Evolutionary conservation across 2,797 vertebrate species (phyloP).

Genomic region (Miopithecus talapoin): DNA sequence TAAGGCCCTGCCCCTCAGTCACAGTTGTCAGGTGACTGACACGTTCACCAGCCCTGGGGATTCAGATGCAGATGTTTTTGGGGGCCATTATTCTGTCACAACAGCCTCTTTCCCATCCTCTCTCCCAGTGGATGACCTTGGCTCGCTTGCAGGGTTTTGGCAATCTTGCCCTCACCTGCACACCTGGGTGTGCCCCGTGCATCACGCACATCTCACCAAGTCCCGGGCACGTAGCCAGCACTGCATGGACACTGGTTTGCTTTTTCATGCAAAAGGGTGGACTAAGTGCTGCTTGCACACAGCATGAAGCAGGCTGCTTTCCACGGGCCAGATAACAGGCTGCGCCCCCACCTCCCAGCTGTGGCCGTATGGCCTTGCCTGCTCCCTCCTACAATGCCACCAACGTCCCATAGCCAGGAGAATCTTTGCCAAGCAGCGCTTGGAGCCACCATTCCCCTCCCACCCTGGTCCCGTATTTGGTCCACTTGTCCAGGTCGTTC

Average conservation of each 20-base stretch:
- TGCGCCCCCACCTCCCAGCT: too few relatives aligned
- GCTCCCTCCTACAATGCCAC: fast-evolving
- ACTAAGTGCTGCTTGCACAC: fast-evolving
- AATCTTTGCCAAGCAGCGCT: fast-evolving
- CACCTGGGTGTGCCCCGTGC: neutral
- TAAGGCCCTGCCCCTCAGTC: neutral
- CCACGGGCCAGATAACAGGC: neutral
- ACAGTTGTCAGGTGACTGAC: fast-evolving
- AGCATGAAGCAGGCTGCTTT: too few relatives aligned
- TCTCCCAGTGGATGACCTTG: neutral
- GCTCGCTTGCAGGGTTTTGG: too few relatives aligned
- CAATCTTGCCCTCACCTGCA: neutral
- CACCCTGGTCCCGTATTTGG: fast-evolving
- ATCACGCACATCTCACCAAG: fast-evolving
- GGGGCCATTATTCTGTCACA: fast-evolving
- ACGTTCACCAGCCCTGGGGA: fast-evolving
- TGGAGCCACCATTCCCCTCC: neutral
- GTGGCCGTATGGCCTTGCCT: neutral
- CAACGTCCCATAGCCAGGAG: neutral
- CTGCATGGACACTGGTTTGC: fast-evolving
- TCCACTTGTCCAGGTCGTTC: neutral
- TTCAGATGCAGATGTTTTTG: fast-evolving
- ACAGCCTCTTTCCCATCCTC: neutral
- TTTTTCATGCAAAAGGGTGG: neutral
- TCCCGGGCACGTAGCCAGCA: too few relatives aligned